A percentile compares a stretch with the other conserved stretches of the same genome.
Evolutionary conservation across 2,797 vertebrate genomes (phyloP).

Genomic region (Menidia menidia): DNA sequence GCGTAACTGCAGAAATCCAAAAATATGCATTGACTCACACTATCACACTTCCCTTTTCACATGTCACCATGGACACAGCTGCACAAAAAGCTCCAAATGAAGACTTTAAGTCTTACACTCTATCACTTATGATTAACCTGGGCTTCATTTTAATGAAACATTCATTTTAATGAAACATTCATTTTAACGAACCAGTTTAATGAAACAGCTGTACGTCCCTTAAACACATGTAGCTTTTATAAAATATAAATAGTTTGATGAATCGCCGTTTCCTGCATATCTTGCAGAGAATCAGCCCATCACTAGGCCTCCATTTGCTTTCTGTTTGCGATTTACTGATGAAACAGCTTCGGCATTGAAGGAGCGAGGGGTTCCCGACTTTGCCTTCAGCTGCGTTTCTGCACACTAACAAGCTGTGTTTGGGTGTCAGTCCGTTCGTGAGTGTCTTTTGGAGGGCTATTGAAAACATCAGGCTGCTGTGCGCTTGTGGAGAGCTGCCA

Average conservation of each 20-base stretch:
- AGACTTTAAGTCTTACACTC: neutral
- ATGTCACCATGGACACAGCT: too few relatives aligned
- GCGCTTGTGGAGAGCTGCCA: conserved; percentile 23
- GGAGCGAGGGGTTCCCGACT: conserved; percentile 8
- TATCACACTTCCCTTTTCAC: too few relatives aligned
- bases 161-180: conserved; percentile 20
- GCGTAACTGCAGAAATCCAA: too few relatives aligned
- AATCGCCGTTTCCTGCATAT: conserved; percentile 29
- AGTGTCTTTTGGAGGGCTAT: neutral
- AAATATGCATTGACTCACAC: too few relatives aligned
- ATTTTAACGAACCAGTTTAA: conserved; percentile 28
- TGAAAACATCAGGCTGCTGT: conserved; percentile 23
- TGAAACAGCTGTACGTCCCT: neutral
- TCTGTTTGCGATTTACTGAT: conserved; percentile 38
- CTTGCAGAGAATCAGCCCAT: conserved; percentile 23
- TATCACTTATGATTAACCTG: conserved; percentile 2
- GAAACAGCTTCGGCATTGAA: conserved; percentile 40
- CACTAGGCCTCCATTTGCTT: conserved; percentile 40
- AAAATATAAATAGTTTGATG: conserved; percentile 24
- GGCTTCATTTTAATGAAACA: conserved; percentile 15
- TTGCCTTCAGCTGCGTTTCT: conserved; percentile 27
- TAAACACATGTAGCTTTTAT: conserved; percentile 19
- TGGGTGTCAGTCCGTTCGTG: conserved; percentile 7
- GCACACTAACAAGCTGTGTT: conserved; percentile 26
- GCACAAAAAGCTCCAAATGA: too few relatives aligned